Base-by-base conservation (phyloP, 2,113 vertebrate genomes). In the Antidorcas marsupialis region DNA sequence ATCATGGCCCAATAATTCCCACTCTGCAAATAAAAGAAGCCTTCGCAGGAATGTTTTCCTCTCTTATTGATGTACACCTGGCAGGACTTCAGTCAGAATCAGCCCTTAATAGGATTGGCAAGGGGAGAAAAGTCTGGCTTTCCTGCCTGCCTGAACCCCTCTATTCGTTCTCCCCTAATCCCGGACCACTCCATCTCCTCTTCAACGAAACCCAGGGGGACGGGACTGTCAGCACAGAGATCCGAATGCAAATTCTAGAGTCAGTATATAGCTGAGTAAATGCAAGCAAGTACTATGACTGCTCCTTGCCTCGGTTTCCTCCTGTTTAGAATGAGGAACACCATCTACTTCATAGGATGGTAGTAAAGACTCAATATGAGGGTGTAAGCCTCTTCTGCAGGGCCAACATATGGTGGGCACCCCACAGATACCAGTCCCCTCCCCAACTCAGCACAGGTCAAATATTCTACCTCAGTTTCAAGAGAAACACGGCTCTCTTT, bases 1-100 rank as follows among this genome's bases (percentile, higher is more conserved):
- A 91, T 27, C 92, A 76, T 39, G 3, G 45, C 16, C 78, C 7
- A 1, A 14, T 53, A 83, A 89, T 50, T 89, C 33, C 62, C 43
- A 95, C 53, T 81, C 39, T 96, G 25, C 87, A 93, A 85, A 83
- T 85, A 57, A 95, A 76, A 95, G 79, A 3, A 95, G 50, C 27
- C 62, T 59, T 33, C 8, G 3, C 33, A 92, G 59, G 89, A 47
- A 10, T 62, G 33, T 27, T 82, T 92, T 93, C 50, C 94, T 92
- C 47, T 71, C 13, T 67, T 64, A 39, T 27, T 78, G 17, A 53
- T 57, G 6, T 83, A 27, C 6, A 87, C 43, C 25, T 94, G 91
- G 43, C 71, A 64, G 60, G 64, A 14, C 62, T 59, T 94, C 59
- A 39, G 25, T 59, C 47, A 10, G 36, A 36, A 60, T 82, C n/a